These are phyloP conservation scores for Endotricha flammealis DNA, from an alignment of 2,888 invertebrate species.

Conservation along the genomic window DNA sequence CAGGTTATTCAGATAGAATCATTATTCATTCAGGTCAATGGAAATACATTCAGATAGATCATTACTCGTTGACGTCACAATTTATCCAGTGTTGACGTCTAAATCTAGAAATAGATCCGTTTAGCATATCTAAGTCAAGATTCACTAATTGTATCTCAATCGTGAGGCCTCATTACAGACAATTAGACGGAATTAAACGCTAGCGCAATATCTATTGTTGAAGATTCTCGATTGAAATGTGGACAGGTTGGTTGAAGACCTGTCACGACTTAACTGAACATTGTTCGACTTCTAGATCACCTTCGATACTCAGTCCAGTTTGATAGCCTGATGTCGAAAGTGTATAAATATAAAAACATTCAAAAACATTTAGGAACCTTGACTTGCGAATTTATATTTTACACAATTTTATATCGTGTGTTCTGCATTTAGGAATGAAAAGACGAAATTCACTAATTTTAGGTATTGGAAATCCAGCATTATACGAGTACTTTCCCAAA, in stretches of 20 bases:
- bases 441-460: too few relatives aligned
- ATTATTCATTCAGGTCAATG: too few relatives aligned
- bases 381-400: too few relatives aligned
- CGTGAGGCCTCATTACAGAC: not conserved
- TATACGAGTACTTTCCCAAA: too few relatives aligned
- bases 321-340: not conserved
- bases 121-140: not conserved
- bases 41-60: too few relatives aligned
- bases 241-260: not conserved
- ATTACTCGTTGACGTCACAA: too few relatives aligned
- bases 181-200: not conserved
- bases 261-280: conserved; percentile 1
- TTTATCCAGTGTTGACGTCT: not conserved
- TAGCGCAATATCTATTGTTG: not conserved
- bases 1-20: too few relatives aligned
- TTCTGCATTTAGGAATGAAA: too few relatives aligned
- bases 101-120: not conserved
- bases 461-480: too few relatives aligned
- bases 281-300: not conserved
- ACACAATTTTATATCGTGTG: too few relatives aligned
- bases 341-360: too few relatives aligned
- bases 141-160: not conserved
- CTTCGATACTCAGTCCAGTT: not conserved
- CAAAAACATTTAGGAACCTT: too few relatives aligned
- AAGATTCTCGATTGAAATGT: not conserved